Base-by-base conservation (phyloP, 2,113 vertebrate species). In the Tragelaphus scriptus region DNA sequence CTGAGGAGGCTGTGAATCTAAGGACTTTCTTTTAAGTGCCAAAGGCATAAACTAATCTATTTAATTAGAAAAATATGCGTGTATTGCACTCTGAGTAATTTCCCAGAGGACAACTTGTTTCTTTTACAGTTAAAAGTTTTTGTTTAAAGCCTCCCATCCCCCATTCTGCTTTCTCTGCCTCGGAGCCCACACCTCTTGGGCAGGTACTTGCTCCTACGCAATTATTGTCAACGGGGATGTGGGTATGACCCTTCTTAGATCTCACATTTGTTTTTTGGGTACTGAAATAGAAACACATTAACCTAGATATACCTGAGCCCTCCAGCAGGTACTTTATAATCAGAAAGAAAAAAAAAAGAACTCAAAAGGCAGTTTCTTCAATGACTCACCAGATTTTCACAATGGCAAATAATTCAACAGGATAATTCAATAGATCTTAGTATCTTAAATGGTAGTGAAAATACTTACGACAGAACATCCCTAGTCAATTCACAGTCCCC, bases 31-130 rank as follows among this genome's bases (percentile, higher is more conserved):
- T 93, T 94, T 86, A 71, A 75, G 16, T 93, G 92, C 87, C 85
- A 97, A 97, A 98, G 85, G 94, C 79, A 98, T 51, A 94, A 97
- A 98, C 88, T 97, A 97, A 71, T 97, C 68, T 96, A 65, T 96
- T 98, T 98, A 98, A 93, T 98, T 92, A 98, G 93, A 97, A 97
- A 97, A 98, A 97, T 96, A 96, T 97, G 92, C 94, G 94, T 98
- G 92, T 96, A 84, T 97, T 98, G 97, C 90, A 97, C 91, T 96
- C 96, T 95, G 88, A 92, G 85, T 97, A 97, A 98, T 98, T 98
- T 98, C 97, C 97, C 98, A 90, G n/a, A 89, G 97, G 96, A 92
- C 96, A 97, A 97, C 40, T 58, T 89, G 88, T 92, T 98, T 98
- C 95, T 93, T 97, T 98, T 98, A 96, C 95, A 97, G 97, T 95